Base-by-base conservation (phyloP, 2,888 invertebrate species). In the Polydrusus tereticollis region DNA sequence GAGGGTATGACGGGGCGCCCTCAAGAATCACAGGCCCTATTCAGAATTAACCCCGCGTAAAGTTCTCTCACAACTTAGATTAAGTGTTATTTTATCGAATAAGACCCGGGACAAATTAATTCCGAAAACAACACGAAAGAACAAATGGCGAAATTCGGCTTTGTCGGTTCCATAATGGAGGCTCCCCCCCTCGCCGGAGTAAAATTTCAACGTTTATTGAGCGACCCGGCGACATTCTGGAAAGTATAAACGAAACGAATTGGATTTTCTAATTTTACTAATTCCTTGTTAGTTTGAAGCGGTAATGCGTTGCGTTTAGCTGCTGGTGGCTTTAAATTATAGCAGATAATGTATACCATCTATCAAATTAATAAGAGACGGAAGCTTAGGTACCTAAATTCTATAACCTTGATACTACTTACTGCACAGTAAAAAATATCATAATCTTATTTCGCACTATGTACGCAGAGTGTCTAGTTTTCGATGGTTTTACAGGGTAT, bases 41-140 rank as follows among this genome's bases (percentile, higher is more conserved):
- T 55, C 52, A 55, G 3, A 55, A 29, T 29, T 55, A 55, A 29
- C 29, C 29, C 29, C 23, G 50, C 50, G 26, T 50, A 50, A 50
- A 26, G 26, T 50, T 50, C 50, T 50, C 50, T 50, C 52, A 55
- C 52, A 55, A 55, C 23, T 29, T 29, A 29, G 52, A 26, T 55
- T 55, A 55, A 55, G 52, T 55, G 52, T 55, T 55, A 55, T 55
- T 55, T 55, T 55, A 55, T 55, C 16, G 29, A 55, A 55, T 55
- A 47, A 55, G 12, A 29, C 52, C 52, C 52, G 7, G 52, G 45
- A 26, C 52, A 29, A 55, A 55, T 55, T 55, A 55, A 55, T 55
- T 18, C 52, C 10, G 8, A 55, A 55, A 55, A 55, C 52, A 55
- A 55, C 52, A 16, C 52, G 52, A 55, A 55, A 55, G 52, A 55